Conservation (phyloP, 2,797 vertebrate species). For the Pangasius macronema region DNA sequence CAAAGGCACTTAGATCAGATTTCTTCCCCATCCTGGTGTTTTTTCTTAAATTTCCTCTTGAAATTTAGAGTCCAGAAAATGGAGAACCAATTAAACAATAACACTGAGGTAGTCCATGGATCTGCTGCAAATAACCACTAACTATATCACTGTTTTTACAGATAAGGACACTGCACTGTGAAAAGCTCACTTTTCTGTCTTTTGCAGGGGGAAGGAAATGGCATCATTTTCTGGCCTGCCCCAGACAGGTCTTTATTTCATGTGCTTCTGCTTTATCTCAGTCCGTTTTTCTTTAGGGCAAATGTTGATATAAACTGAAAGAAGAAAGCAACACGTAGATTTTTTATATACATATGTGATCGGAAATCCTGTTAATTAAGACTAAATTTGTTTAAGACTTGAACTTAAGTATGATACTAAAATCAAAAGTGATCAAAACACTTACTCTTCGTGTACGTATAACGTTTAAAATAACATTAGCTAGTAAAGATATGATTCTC, state of each 20-base stretch:
- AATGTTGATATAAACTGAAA: not conserved
- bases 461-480: not conserved
- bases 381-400: not conserved
- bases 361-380: not conserved
- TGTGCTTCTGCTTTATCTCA: not conserved
- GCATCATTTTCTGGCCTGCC: not conserved
- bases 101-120: not conserved
- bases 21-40: conserved; percentile 13
- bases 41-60: not conserved
- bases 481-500: not conserved
- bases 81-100: not conserved
- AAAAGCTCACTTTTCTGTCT: not conserved
- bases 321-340: not conserved
- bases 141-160: not conserved
- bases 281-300: not conserved
- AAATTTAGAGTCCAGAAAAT: not conserved
- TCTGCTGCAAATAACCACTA: conserved; percentile 1
- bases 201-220: not conserved
- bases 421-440: not conserved
- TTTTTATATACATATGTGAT: not conserved
- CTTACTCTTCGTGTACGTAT: not conserved
- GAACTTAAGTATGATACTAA: not conserved
- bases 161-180: not conserved
- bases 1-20: conserved; percentile 29
- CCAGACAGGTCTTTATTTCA: not conserved